Percentiles rank a stretch among this genome's conserved stretches.
phyloP scores from a whole-genome alignment of 2,888 invertebrate species.

The Pammene aurita region DNA sequence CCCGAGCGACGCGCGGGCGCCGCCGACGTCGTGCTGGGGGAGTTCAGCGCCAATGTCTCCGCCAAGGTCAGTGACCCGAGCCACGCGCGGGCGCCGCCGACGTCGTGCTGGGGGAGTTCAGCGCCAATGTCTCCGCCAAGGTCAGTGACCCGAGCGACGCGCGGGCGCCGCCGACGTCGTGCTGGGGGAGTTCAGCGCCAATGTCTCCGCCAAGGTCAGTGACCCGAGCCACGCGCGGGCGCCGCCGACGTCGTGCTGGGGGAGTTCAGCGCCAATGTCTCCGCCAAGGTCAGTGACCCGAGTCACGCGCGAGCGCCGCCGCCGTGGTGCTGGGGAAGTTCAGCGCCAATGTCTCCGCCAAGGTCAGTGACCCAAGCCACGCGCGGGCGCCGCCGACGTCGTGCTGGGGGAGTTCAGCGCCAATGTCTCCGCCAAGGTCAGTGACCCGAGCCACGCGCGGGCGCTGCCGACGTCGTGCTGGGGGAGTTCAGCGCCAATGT shows the following conservation, averaged over 20 bases:
- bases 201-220: constrained; percentile 61
- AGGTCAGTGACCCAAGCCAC: no score
- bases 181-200: constrained; percentile 62
- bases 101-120: constrained; percentile 63
- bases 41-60: constrained; percentile 59
- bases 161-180: constrained; percentile 62
- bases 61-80: no score
- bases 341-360: constrained; percentile 58
- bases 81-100: constrained; percentile 58
- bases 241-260: constrained; percentile 67
- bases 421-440: constrained; percentile 60
- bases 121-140: constrained; percentile 60
- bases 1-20: constrained; percentile 51
- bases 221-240: constrained; percentile 50
- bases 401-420: constrained; percentile 64
- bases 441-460: constrained; percentile 50
- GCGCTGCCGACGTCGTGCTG: constrained; percentile 64
- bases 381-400: constrained; percentile 59
- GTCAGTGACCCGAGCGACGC: no score
- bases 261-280: constrained; percentile 58
- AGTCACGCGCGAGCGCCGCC: constrained; percentile 53
- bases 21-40: constrained; percentile 67
- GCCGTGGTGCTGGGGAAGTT: constrained; percentile 67
- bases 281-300: no score
- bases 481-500: constrained; percentile 63